A percentile compares a stretch with the other conserved stretches of the same genome.
Conservation (phyloP, 2,888 invertebrate genomes). For the Drosophila atripex region DNA sequence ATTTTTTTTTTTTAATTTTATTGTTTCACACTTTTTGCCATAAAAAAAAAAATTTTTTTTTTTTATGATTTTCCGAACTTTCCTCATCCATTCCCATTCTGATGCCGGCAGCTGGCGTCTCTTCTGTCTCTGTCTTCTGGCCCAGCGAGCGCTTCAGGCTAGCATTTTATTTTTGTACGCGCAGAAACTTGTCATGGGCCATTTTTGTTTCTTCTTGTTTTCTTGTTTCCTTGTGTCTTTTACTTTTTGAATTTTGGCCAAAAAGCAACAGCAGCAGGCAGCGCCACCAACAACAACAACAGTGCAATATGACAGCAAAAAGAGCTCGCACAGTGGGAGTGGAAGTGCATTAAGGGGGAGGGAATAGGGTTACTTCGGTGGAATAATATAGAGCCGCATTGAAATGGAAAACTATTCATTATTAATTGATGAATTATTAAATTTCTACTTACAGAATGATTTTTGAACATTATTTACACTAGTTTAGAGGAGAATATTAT, state of each 20-base stretch:
- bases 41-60: slow-evolving; percentile 2
- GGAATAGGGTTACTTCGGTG: too few relatives aligned
- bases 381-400: too few relatives aligned
- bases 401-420: too few relatives aligned
- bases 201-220: slow-evolving; percentile 49
- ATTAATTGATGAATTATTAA: too few relatives aligned
- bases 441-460: too few relatives aligned
- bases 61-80: slow-evolving; percentile 15
- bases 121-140: slow-evolving; percentile 15
- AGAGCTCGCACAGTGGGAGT: slow-evolving; percentile 34
- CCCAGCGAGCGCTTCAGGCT: slow-evolving; percentile 43
- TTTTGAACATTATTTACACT: too few relatives aligned
- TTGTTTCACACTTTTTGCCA: slow-evolving; percentile 43
- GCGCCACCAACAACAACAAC: slow-evolving; percentile 1
- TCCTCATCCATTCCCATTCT: neutral
- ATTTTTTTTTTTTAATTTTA: slow-evolving; percentile 16
- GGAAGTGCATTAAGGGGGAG: neutral
- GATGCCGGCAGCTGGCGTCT: neutral
- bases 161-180: slow-evolving; percentile 70
- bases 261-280: slow-evolving; percentile 41
- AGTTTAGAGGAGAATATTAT: too few relatives aligned
- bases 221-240: slow-evolving; percentile 25
- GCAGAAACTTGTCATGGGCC: slow-evolving; percentile 58
- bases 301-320: slow-evolving; percentile 52
- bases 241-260: slow-evolving; percentile 72